Percentiles rank a stretch among this genome's conserved stretches.
Conservation (phyloP, 2,113 vertebrate species). For the Carettochelys insculpta region DNA sequence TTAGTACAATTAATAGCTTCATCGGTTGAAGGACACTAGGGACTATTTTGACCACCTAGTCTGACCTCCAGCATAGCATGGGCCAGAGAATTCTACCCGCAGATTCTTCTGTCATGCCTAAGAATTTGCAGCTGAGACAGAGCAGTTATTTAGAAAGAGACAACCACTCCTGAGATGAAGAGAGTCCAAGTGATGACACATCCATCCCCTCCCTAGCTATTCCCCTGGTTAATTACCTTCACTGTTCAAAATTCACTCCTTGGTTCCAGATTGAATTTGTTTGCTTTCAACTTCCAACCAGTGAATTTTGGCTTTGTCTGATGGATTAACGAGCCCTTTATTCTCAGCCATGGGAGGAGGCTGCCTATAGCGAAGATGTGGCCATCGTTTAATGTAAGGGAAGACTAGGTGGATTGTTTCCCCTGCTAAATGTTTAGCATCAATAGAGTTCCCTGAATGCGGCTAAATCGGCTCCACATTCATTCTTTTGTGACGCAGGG, state of each 20-base stretch:
- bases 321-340: not conserved
- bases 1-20: not conserved
- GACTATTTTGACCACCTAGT: not conserved
- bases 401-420: not conserved
- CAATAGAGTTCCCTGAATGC: rapidly evolving
- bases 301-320: not conserved
- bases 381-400: not conserved
- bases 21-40: not conserved
- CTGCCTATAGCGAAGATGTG: not conserved
- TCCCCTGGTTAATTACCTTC: not conserved
- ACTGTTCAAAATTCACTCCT: not conserved
- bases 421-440: not conserved
- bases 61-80: not conserved
- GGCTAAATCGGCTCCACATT: rapidly evolving
- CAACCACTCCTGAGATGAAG: not conserved
- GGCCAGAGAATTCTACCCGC: not conserved
- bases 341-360: not conserved
- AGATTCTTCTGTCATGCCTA: not conserved
- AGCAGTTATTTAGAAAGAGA: not conserved
- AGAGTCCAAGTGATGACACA: not conserved
- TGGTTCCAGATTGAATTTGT: not conserved
- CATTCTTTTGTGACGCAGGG: not conserved
- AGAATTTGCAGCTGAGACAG: not conserved
- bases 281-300: not conserved
- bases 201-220: not conserved